These are phyloP conservation scores for Bufotes viridis DNA, from an alignment of 2,797 vertebrate genomes.

Conservation along the genomic window DNA sequence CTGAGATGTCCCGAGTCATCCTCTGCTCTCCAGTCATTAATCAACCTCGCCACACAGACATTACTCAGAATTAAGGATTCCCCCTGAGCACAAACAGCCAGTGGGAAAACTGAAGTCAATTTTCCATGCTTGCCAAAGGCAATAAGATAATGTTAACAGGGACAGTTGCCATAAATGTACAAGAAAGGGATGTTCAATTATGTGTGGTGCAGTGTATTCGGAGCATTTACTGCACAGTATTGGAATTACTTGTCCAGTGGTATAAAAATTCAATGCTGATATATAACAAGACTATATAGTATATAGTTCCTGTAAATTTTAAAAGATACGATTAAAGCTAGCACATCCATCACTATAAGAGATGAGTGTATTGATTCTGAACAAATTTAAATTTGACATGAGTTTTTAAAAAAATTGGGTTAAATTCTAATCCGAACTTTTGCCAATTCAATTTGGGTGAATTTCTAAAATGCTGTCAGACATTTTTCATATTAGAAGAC, in stretches of 20 bases:
- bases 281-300: neutral
- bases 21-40: slow-evolving; percentile 41
- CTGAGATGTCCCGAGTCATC: slow-evolving; percentile 27
- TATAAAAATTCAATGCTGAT: neutral
- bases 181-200: slow-evolving; percentile 1
- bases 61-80: slow-evolving; percentile 54
- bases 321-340: neutral
- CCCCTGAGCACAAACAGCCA: slow-evolving; percentile 36
- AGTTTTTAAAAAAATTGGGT: too few species aligned
- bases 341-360: neutral
- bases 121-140: slow-evolving; percentile 53
- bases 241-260: neutral
- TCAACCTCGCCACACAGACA: slow-evolving; percentile 43
- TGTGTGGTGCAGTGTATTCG: neutral
- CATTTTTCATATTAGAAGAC: too few species aligned
- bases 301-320: neutral
- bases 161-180: slow-evolving; percentile 3
- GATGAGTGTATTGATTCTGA: too few species aligned
- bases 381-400: too few species aligned
- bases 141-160: slow-evolving; percentile 36
- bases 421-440: too few species aligned
- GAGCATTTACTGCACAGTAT: neutral
- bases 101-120: slow-evolving; percentile 46
- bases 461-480: too few species aligned
- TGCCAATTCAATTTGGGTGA: too few species aligned